Conservation (phyloP, 2,113 vertebrate species). For the Cryptoleucopteryx plumbea region DNA sequence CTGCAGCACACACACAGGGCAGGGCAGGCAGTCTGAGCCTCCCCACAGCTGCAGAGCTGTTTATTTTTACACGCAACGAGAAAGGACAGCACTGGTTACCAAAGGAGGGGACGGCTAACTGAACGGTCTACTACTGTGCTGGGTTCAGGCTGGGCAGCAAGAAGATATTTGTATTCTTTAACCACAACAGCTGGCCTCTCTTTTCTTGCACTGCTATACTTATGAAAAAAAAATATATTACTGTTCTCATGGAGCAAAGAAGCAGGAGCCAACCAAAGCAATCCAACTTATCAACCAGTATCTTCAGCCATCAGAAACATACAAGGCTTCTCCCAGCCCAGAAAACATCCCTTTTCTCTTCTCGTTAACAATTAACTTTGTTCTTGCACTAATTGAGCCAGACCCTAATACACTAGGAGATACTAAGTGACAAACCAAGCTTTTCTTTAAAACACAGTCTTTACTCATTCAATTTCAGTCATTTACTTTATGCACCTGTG, state of each 20-base stretch:
- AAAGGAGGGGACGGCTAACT: not conserved
- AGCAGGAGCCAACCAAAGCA: not conserved
- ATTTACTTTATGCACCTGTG: not conserved
- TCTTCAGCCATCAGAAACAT: conserved; percentile 11
- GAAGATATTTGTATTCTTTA: not conserved
- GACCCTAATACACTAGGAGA: not conserved
- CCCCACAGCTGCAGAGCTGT: not conserved
- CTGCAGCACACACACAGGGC: not conserved
- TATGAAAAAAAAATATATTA: not conserved
- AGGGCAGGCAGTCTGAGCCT: not conserved
- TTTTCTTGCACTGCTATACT: not conserved
- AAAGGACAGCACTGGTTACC: not conserved
- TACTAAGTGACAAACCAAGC: not conserved
- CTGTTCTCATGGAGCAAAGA: not conserved
- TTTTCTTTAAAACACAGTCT: not conserved
- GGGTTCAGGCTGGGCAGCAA: not conserved
- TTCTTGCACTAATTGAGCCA: not conserved
- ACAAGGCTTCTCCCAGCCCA: not conserved
- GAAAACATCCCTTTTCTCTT: not conserved
- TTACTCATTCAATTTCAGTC: not conserved
- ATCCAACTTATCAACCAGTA: not conserved
- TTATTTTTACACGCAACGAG: not conserved
- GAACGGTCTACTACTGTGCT: not conserved
- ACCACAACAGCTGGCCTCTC: not conserved
- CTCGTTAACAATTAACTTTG: not conserved